phyloP scores from a whole-genome alignment of 2,888 invertebrate species.

The Corbicula japonica region DNA sequence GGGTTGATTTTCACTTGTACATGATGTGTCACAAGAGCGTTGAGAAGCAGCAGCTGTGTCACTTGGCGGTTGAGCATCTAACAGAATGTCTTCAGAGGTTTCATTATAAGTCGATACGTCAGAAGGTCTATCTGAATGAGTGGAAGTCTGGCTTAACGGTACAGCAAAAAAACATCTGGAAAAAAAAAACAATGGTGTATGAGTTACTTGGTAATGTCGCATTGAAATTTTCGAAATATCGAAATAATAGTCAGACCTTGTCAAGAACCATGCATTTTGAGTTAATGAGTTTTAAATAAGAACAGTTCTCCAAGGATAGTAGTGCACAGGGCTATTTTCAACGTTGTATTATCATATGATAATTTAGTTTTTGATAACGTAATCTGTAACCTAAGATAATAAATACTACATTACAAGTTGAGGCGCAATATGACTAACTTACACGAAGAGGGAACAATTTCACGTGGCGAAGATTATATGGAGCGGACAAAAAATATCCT shows the following conservation, averaged over 20 bases:
- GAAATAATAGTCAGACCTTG: not conserved
- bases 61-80: constrained; percentile 5
- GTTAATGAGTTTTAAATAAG: no score
- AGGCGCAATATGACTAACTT: no score
- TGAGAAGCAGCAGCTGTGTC: constrained; percentile 6
- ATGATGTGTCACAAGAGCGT: not conserved
- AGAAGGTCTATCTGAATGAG: constrained; percentile 10
- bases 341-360: no score
- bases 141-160: constrained; percentile 10
- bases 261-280: no score
- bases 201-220: not conserved
- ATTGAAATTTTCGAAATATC: not conserved
- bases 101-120: constrained; percentile 10
- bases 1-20: not conserved
- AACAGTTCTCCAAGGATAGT: no score
- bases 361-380: no score
- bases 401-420: no score
- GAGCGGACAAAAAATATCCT: no score
- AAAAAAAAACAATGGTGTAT: not conserved
- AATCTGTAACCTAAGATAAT: no score
- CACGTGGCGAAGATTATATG: no score
- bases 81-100: constrained; percentile 1
- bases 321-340: no score
- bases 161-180: constrained; percentile 2
- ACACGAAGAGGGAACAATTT: no score